phyloP scores from a whole-genome alignment of 2,797 vertebrate species.

The Myripristis jacobus region DNA sequence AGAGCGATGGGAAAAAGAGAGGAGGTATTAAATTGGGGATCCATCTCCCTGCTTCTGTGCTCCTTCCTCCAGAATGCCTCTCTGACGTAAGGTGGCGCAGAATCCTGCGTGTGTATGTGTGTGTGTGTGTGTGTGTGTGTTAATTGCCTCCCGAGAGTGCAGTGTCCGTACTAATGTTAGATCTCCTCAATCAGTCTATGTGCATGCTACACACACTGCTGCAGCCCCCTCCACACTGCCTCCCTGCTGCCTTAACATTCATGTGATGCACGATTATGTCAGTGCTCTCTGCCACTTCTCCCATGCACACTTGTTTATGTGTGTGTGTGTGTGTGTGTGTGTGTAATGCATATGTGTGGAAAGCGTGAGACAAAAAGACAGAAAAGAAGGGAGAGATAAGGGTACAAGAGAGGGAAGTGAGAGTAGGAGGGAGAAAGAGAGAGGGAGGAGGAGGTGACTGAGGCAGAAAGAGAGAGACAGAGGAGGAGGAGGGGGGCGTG shows the following conservation, averaged over 20 bases:
- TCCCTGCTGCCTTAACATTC: conserved; percentile 61
- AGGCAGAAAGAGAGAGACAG: not conserved
- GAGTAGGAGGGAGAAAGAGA: not conserved
- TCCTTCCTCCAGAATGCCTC: conserved; percentile 45
- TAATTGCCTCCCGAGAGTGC: conserved; percentile 79
- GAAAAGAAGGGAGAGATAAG: not conserved
- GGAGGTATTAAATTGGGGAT: conserved; percentile 34
- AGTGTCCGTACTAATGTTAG: conserved; percentile 79
- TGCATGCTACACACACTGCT: conserved; percentile 69
- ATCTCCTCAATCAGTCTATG: conserved; percentile 74
- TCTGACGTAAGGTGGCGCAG: conserved; percentile 71
- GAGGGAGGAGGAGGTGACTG: not conserved
- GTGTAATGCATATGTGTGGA: too few relatives aligned
- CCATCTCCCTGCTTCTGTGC: conserved; percentile 29
- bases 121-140: conserved; percentile 42
- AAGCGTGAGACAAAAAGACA: conserved; percentile 9
- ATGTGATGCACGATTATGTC: conserved; percentile 71
- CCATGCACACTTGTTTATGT: conserved; percentile 14
- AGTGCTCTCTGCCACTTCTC: conserved; percentile 55
- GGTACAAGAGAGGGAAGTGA: too few relatives aligned
- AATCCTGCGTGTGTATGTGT: conserved; percentile 21
- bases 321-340: conserved; percentile 20
- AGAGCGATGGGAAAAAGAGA: conserved; percentile 6
- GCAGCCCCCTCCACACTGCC: conserved; percentile 63
- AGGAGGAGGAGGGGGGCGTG: not conserved